Evolutionary conservation across 2,113 vertebrate species (phyloP).

Genomic region (Halichoerus grypus): DNA sequence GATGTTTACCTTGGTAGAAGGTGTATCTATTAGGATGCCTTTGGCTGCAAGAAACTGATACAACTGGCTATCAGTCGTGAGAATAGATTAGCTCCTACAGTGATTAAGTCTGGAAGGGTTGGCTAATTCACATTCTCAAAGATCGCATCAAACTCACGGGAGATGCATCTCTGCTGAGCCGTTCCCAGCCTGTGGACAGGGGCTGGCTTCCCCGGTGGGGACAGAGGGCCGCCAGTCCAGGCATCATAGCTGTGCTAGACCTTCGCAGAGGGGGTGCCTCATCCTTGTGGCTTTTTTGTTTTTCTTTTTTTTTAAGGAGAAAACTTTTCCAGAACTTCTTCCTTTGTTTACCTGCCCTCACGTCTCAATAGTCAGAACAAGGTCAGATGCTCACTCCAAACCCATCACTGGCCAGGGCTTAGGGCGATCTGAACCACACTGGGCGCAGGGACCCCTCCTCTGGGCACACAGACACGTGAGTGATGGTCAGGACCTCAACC

Average conservation of each 20-base stretch:
- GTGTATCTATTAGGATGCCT: background rate
- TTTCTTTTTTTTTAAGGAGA: background rate
- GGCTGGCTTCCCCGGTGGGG: fast-evolving
- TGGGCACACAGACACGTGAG: background rate
- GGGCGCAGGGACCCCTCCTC: background rate
- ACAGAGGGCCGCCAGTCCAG: background rate
- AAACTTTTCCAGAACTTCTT: background rate
- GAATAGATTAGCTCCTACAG: background rate
- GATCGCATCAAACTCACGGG: background rate
- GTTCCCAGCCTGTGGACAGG: background rate
- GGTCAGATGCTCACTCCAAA: background rate
- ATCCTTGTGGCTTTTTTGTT: background rate
- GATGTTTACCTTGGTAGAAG: background rate
- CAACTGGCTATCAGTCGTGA: fast-evolving
- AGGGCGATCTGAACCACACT: background rate
- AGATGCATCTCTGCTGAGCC: fast-evolving
- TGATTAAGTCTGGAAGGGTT: background rate
- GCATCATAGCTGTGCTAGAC: no score
- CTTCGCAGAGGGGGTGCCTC: background rate
- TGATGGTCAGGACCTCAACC: background rate
- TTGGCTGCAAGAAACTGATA: background rate
- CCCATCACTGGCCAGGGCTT: background rate
- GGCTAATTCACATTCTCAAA: background rate
- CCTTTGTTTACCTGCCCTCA: background rate
- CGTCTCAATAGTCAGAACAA: background rate